Base-by-base conservation (phyloP, 2,888 invertebrate genomes). In the Brachyopa scutellaris region DNA sequence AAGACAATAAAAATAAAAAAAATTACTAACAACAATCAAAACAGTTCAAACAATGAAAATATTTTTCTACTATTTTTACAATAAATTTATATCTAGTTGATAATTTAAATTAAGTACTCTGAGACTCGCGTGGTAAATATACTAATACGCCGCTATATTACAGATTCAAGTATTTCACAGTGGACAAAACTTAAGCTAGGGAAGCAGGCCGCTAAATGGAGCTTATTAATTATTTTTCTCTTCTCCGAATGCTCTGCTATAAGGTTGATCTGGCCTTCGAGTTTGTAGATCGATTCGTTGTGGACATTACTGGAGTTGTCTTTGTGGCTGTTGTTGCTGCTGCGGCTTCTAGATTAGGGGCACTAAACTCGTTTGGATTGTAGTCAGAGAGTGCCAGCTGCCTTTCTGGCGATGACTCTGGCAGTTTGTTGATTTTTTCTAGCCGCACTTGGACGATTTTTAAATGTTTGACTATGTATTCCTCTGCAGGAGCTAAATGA, bases 401-500 rank as follows among this genome's bases (percentile, higher is more conserved):
- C 73, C 90, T 89, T 83, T 90, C 90, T 45, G 85, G 84, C 72
- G 88, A 85, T 77, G 86, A 84, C 69, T 90, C 89, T 85, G 90
- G 88, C 86, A 88, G 85, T 85, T 88, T 87, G 84, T 86, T 85
- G 53, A 90, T 86, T 86, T 88, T 86, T 84, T 88, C 85, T 86
- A 90, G 79, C 74, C 89, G 85, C 84, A 88, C 31, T 86, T 89
- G 83, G 79, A 99, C 98, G 61, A 98, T 98, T 85, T 95, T 94
- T 38, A 99, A 93, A 89, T 99, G 99, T 11, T 96, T 93, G 66
- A 95, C 92, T 40, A 99, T 96, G 92, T 99, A 99, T 86, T 96
- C 96, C 89, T 98, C 98, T 76, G 93, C 92, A 0, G 98, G 98
- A 0, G 97, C 97, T 19, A 98, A 91, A 4, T 92, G 92, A 61